Percentiles rank a stretch among this genome's conserved stretches.
phyloP scores from a whole-genome alignment of 2,888 invertebrate genomes.

The Colostygia pectinataria region DNA sequence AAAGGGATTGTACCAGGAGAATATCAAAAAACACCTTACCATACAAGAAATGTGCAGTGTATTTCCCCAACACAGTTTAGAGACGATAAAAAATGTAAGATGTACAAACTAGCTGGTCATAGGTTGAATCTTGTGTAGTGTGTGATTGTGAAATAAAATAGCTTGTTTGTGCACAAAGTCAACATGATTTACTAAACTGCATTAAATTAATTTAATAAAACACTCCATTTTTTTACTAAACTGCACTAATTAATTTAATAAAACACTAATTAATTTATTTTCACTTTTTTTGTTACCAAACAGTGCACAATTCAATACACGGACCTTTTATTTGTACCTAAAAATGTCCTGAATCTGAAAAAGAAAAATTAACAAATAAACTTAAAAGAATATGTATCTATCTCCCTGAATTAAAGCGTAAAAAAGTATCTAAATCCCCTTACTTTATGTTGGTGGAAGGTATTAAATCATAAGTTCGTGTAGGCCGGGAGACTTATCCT shows the following conservation, averaged over 20 bases:
- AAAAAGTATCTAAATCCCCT: too few species aligned
- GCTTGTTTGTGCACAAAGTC: slow-evolving; percentile 1
- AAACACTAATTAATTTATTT: neutral
- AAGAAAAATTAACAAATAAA: slow-evolving; percentile 25
- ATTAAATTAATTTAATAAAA: too few species aligned
- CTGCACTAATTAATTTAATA: too few species aligned
- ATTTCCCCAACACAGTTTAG: slow-evolving; percentile 46
- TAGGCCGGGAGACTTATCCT: too few species aligned
- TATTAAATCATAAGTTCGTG: too few species aligned
- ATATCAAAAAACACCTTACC: slow-evolving; percentile 15
- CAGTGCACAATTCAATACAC: slow-evolving; percentile 6
- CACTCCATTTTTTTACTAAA: too few species aligned
- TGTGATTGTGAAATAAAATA: slow-evolving; percentile 23
- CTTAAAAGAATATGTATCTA: too few species aligned
- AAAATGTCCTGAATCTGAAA: slow-evolving; percentile 47
- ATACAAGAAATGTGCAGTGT: slow-evolving; percentile 44
- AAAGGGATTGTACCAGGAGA: slow-evolving; percentile 14
- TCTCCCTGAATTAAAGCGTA: too few species aligned
- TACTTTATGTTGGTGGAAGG: too few species aligned
- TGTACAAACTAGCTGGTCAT: slow-evolving; percentile 71
- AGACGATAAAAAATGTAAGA: slow-evolving; percentile 65
- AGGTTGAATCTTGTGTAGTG: slow-evolving; percentile 42
- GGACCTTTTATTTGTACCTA: slow-evolving; percentile 30
- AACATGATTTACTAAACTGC: slow-evolving; percentile 2
- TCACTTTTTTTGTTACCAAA: neutral